These are phyloP conservation scores for Coccyzus lansbergi DNA, from an alignment of 2,797 vertebrate genomes.

Conservation along the genomic window DNA sequence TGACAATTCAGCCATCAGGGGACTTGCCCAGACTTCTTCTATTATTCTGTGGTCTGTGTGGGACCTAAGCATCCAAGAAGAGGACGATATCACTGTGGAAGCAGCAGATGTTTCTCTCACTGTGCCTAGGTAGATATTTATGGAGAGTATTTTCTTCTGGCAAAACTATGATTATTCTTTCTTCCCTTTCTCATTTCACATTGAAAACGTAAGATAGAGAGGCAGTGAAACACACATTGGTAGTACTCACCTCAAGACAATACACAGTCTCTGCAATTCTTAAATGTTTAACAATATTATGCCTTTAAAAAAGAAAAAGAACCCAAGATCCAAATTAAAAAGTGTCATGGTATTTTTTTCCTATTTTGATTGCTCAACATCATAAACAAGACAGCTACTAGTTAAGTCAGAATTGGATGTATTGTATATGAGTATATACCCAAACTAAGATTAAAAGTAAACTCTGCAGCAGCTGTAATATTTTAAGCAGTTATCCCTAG, in stretches of 20 bases:
- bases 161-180: not conserved
- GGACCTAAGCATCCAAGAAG: not conserved
- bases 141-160: not conserved
- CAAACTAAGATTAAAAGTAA: slow-evolving; percentile 53
- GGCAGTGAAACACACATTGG: not conserved
- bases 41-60: not conserved
- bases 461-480: slow-evolving; percentile 2
- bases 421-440: not conserved
- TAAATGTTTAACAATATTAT: not conserved
- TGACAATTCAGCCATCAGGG: not conserved
- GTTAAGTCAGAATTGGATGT: not conserved
- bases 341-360: not conserved
- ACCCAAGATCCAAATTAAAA: not conserved
- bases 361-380: not conserved
- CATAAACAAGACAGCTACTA: not conserved
- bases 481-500: slow-evolving; percentile 34
- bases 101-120: not conserved
- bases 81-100: not conserved
- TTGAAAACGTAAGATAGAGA: not conserved
- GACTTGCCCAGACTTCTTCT: not conserved
- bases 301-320: not conserved
- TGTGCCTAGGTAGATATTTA: not conserved
- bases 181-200: rapidly evolving
- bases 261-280: not conserved
- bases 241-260: not conserved